These are phyloP conservation scores for Zele albiditarsus DNA, from an alignment of 2,888 invertebrate genomes.

Conservation along the genomic window DNA sequence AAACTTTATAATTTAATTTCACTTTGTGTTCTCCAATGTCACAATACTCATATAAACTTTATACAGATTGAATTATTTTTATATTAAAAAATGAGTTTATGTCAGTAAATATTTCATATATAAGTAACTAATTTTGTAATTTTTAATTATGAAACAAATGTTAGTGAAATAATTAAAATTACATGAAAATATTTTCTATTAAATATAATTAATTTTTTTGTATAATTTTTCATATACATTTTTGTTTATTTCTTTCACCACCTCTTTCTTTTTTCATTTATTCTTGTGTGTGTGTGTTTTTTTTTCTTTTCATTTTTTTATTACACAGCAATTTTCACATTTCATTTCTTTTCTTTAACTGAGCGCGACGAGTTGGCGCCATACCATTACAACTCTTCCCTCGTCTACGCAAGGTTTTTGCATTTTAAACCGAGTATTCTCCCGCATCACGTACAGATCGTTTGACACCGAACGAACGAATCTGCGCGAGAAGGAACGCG, in stretches of 20 bases:
- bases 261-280: neutral
- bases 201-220: neutral
- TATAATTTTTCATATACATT: neutral
- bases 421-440: conserved; percentile 15
- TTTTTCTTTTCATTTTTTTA: neutral
- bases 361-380: neutral
- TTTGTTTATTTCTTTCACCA: neutral
- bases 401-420: neutral
- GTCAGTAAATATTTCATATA: neutral
- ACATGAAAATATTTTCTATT: neutral
- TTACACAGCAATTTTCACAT: conserved; percentile 7
- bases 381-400: neutral
- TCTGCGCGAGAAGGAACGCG: neutral
- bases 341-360: neutral
- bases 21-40: neutral
- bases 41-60: no score
- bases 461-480: neutral
- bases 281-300: neutral
- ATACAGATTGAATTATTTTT: neutral
- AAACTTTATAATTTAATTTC: neutral
- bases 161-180: neutral
- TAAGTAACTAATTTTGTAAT: no score
- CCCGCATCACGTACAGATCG: conserved; percentile 24
- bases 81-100: neutral
- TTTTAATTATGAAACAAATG: neutral